A percentile compares a stretch with the other conserved stretches of the same genome.
These are phyloP conservation scores for Tautogolabrus adspersus DNA, from an alignment of 2,113 vertebrate species.

Conservation along the genomic window DNA sequence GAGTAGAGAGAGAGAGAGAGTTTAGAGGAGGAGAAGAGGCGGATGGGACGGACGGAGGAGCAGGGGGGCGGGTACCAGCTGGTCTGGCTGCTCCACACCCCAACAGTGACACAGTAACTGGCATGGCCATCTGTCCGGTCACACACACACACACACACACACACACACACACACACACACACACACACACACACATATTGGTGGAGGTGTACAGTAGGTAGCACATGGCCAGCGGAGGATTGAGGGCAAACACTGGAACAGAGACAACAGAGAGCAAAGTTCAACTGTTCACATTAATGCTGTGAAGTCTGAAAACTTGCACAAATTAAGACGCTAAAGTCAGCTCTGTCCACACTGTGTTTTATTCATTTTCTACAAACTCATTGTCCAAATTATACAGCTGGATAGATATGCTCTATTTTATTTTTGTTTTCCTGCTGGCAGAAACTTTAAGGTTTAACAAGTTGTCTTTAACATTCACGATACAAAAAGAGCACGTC, in stretches of 20 bases:
- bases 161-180: conserved; percentile 21
- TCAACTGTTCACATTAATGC: conserved; percentile 15
- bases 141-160: conserved; percentile 29
- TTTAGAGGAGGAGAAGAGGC: conserved; percentile 38
- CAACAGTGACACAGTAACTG: conserved; percentile 76
- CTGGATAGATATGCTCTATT: too few species aligned
- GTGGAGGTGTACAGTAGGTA: conserved; percentile 58
- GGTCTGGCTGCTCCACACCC: conserved; percentile 65
- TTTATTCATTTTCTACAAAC: background rate
- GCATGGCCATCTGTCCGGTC: conserved; percentile 78
- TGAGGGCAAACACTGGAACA: conserved; percentile 31
- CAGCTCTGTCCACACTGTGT: background rate
- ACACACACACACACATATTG: conserved; percentile 23
- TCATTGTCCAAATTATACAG: background rate
- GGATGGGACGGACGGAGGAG: conserved; percentile 36
- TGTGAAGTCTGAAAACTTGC: background rate
- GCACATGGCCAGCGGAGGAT: conserved; percentile 34
- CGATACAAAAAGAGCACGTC: too few species aligned
- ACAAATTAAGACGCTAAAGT: background rate
- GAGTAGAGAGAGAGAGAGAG: conserved; percentile 26
- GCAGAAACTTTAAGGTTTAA: too few species aligned
- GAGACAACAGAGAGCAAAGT: conserved; percentile 39
- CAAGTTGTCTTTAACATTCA: too few species aligned
- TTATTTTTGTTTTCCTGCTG: too few species aligned
- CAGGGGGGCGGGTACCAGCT: conserved; percentile 70